Base-by-base conservation (phyloP, 2,797 vertebrate species). In the Simalia tracyae region DNA sequence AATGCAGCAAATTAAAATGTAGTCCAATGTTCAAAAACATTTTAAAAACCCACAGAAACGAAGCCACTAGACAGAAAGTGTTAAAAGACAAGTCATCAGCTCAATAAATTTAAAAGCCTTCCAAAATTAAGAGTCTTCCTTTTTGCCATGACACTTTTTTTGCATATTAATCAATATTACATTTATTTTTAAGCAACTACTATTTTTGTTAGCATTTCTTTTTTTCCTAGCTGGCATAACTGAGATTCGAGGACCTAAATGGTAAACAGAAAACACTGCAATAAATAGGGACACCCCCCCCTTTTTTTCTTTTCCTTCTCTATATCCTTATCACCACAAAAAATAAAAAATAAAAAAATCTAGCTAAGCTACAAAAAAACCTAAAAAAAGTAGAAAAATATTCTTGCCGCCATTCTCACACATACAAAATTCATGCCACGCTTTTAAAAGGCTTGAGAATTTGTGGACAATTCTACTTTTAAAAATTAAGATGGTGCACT, bases 121-220 rank as follows among this genome's bases (percentile, higher is more conserved):
- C 36, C 22, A 81, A 46, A 87, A 85, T 28, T 31, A 59, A 86
- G n/a, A 86, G 2, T 57, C 84, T 86, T 36, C 94, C 96, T 26
- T 26, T 36, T 63, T 92, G 84, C 93, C 95, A 95, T 91, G 93
- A 92, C 50, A 93, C 59, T 31, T 64, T 56, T 84, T 96, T 95
- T 96, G 94, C 95, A 96, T 96, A 95, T 94, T 94, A 84, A 95
- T 96, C 94, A 94, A 95, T 96, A 93, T 50, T 95, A 93, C 92
- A 92, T 86, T 60, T 64, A 91, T 64, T 92, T 88, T 92, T 90
- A 86, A 84, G 93, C 88, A 19, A 93, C 17, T 2, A 90, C 63
- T 14, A 92, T 90, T 26, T 72, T 90, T 92, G 93, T 68, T 86
- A 14, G 90, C 87, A 66, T 64, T 89, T 46, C 10, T 63, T 68